Evolutionary conservation across 2,797 vertebrate species (phyloP), one percentile per base, ranked within the genome.

Genomic region (Margarornis squamiger): DNA sequence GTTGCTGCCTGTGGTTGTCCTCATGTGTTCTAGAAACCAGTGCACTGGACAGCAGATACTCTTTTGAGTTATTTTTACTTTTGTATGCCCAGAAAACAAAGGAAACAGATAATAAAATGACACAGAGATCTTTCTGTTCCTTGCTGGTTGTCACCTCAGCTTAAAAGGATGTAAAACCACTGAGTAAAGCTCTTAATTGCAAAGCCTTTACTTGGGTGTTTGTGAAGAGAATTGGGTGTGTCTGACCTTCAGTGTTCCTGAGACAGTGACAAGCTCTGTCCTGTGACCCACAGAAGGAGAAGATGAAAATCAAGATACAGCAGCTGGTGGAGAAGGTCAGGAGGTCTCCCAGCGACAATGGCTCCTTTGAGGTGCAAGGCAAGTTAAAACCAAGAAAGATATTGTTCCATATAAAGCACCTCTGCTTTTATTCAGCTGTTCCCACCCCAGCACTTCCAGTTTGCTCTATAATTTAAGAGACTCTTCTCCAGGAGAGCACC

Each of bases 311-410:
- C 76, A 99, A 99, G 97, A 98, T 34, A 36, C 98, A 99, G 92
- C 98, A 99, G 80, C 94, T 99, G 86, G 98, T 99, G 93, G 98
- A 98, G 45, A 99, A 99, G 96, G 98, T 99, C 63, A 98, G 97
- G 82, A 98, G 96, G 95, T 97, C 98, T 78, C 98, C 99, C 90
- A 95, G 46, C 2, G 99, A 99, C 95, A 97, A 82, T 55, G 98
- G 86, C 70, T 99, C 99, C 57, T 96, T 97, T 41, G 99, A 99
- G 95, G 99, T 99, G 75, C 96, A 94, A 96, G 98, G 99, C 99
- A 93, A 92, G 98, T 97, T 48, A 11, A 23, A 86, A 93, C 65
- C 57, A 41, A 54, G 90, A 70, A 90, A 38, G 29, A 15, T 43
- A 22, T 57, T 86, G 78, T 76, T 91, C 86, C 34, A 73, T 83